Base-by-base conservation (phyloP, 2,888 invertebrate genomes). In the Dynastes maya region DNA sequence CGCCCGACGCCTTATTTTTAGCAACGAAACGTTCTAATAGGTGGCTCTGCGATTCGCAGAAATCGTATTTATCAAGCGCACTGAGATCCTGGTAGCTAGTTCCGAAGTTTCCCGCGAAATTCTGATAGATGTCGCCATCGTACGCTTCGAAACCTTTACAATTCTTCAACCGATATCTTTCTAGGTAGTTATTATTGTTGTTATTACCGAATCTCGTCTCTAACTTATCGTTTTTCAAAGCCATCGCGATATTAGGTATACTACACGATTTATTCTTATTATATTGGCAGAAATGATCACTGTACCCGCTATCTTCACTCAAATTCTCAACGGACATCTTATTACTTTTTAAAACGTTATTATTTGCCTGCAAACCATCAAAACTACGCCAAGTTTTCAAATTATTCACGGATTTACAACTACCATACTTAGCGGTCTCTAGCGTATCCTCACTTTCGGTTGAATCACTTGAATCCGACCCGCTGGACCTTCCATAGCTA, bases 251-350 rank as follows among this genome's bases (percentile, higher is more conserved):
- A 84, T 89, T 89, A 71, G 90, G 89, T 82, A 89, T 89, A 79
- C 89, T 89, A 82, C 88, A 89, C 40, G 90, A 89, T 84, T 89
- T 90, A 71, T 83, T 81, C 76, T 84, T 82, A 27, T 84, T 80
- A 68, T 85, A 85, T 80, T 86, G 86, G 70, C 84, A 86, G 65
- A 88, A 85, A 79, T 89, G 88, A 82, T 94, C 95, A 85, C 94
- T 92, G 88, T 94, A 95, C 76, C 95, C 95, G 84, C 94, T 95
- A 88, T 95, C 95, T 87, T 95, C 95, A 85, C 95, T 95, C 82
- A 95, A 90, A 90, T 95, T 95, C 86, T 95, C 95, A 29, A 92
- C 92, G 65, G 95, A 95, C 83, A 92, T 92, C 84, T 81, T 84
- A 81, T 82, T 80, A 16, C 29, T 71, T 13, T 40, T 75, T 13